Conservation (phyloP, 2,113 vertebrate species). For the Seriola dumerili region DNA sequence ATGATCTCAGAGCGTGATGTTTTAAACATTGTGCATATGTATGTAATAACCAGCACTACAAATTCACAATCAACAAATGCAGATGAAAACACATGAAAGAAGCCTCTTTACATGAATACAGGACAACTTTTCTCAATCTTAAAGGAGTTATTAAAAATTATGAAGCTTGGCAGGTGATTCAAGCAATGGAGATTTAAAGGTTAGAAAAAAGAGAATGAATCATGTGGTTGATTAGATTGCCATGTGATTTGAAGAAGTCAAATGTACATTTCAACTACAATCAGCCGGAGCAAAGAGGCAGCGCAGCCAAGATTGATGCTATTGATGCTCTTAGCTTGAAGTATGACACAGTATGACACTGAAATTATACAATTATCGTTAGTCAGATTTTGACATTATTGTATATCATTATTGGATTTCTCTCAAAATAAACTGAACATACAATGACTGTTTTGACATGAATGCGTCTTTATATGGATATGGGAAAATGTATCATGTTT, state of each 20-base stretch:
- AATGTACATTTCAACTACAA: background rate
- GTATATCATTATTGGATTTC: background rate
- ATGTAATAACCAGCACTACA: background rate
- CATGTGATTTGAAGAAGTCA: slow-evolving; percentile 8
- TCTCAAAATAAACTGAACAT: background rate
- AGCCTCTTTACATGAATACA: background rate
- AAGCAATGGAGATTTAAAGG: slow-evolving; percentile 9
- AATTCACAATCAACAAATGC: slow-evolving; percentile 1
- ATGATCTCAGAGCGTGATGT: background rate
- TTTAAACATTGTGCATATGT: background rate
- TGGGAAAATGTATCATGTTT: background rate
- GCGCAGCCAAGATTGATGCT: background rate
- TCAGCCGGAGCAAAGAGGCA: slow-evolving; percentile 32
- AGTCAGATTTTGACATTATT: background rate
- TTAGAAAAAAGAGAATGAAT: background rate
- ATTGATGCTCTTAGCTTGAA: background rate
- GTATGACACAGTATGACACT: background rate
- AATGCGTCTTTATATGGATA: background rate
- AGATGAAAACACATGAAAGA: background rate
- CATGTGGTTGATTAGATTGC: background rate
- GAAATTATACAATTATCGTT: background rate
- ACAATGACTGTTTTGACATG: background rate
- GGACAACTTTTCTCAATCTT: background rate
- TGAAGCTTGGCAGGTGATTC: background rate
- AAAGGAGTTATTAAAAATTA: background rate